Evolutionary conservation across 2,888 invertebrate genomes (phyloP).

Genomic region (Coleophora flavipennella): DNA sequence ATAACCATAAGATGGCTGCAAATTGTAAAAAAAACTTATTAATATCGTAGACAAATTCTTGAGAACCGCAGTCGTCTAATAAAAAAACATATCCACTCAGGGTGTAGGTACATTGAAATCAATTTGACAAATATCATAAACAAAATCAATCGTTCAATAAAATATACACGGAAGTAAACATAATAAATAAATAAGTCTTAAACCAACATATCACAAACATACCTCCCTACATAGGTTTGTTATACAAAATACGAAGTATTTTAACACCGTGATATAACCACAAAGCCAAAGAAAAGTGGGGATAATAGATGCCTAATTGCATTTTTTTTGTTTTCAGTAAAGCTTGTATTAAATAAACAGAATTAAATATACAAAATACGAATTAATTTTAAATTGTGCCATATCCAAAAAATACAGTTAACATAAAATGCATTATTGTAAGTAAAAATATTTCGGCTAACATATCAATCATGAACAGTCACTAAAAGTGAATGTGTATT

Average conservation of each 20-base stretch:
- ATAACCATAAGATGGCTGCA: slow-evolving; percentile 71
- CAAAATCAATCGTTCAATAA: slow-evolving; percentile 27
- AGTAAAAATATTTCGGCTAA: slow-evolving; percentile 15
- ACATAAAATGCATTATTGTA: slow-evolving; percentile 12
- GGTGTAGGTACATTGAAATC: slow-evolving; percentile 32
- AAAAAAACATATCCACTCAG: slow-evolving; percentile 57
- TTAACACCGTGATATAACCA: slow-evolving; percentile 65
- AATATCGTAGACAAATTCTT: slow-evolving; percentile 63
- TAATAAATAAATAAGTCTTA: slow-evolving; percentile 16
- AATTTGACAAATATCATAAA: slow-evolving; percentile 14
- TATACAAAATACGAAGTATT: slow-evolving; percentile 42
- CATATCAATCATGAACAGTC: slow-evolving; percentile 33
- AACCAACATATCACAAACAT: slow-evolving; percentile 58
- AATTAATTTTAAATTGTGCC: slow-evolving; percentile 30
- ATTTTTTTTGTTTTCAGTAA: slow-evolving; percentile 34
- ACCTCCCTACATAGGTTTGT: slow-evolving; percentile 10
- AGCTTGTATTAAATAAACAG: too few species aligned
- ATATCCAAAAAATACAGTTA: slow-evolving; percentile 27
- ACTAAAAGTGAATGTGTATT: slow-evolving; percentile 36
- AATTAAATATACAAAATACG: slow-evolving; percentile 22
- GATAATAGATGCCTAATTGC: slow-evolving; percentile 43
- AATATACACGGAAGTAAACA: slow-evolving; percentile 22
- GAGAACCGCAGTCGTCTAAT: slow-evolving; percentile 46
- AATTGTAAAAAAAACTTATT: slow-evolving; percentile 63
- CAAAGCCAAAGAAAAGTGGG: slow-evolving; percentile 65